These are phyloP conservation scores for Sphaeridia pumilis DNA, from an alignment of 2,888 invertebrate genomes.

Conservation along the genomic window DNA sequence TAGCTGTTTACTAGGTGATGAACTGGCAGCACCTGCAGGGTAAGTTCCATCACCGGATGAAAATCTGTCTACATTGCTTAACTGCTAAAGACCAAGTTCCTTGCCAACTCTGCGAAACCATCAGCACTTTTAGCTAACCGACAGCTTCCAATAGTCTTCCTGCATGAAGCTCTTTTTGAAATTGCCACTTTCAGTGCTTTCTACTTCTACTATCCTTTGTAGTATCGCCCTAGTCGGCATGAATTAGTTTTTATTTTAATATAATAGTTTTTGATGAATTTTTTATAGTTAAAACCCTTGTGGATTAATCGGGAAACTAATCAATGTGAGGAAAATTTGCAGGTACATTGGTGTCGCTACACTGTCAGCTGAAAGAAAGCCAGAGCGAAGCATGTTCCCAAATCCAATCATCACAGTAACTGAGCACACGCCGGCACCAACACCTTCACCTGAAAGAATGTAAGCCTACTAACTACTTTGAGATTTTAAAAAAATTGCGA, in stretches of 20 bases:
- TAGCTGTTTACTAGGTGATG: constrained; percentile 77
- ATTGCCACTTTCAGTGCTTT: no score
- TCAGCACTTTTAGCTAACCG: no score
- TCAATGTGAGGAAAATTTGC: no score
- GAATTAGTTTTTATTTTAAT: no score
- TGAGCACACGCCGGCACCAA: constrained; percentile 69
- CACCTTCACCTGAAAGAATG: constrained; percentile 64
- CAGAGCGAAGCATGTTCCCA: constrained; percentile 46
- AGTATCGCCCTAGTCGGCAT: no score
- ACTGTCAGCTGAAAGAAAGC: constrained; percentile 49
- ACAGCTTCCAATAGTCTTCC: no score
- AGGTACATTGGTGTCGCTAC: constrained; percentile 58
- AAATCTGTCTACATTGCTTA: no score
- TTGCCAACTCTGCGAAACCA: no score
- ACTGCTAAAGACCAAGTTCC: no score
- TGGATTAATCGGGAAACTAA: not conserved
- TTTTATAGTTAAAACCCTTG: not conserved
- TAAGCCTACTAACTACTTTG: constrained; percentile 19
- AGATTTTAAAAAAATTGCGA: not conserved
- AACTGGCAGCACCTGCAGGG: constrained; percentile 45
- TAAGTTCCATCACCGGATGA: no score
- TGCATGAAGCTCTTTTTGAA: no score
- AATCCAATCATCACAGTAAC: constrained; percentile 96
- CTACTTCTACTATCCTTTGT: no score
- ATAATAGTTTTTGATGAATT: constrained; percentile 5